phyloP scores from a whole-genome alignment of 2,113 vertebrate genomes.

The Pelmatolapia mariae region DNA sequence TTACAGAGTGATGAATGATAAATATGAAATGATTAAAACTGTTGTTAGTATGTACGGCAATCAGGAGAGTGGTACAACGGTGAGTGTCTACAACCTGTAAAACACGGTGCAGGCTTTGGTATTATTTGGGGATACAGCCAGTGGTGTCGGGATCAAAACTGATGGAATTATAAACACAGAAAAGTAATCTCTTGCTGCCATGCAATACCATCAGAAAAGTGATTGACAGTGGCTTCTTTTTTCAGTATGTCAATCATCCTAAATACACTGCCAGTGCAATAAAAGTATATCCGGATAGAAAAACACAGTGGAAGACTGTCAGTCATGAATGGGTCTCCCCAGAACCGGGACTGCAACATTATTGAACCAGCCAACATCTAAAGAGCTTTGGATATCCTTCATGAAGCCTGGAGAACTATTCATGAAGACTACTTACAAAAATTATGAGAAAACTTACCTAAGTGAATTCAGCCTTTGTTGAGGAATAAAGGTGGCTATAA shows the following conservation, averaged over 20 bases:
- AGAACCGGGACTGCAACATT: too few species aligned
- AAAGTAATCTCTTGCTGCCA: background rate
- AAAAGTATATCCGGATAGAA: background rate
- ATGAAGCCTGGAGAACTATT: too few species aligned
- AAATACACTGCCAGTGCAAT: background rate
- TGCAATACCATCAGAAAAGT: background rate
- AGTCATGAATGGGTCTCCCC: too few species aligned
- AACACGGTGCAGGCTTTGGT: background rate
- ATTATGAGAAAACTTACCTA: too few species aligned
- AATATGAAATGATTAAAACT: background rate
- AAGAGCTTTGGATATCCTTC: background rate
- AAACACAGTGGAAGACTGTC: too few species aligned
- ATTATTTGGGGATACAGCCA: background rate
- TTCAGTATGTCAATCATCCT: background rate
- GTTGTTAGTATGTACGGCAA: fast-evolving
- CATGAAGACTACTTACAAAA: too few species aligned
- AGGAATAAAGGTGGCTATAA: too few species aligned
- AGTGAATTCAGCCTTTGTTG: too few species aligned
- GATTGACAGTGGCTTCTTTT: background rate
- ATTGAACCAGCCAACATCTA: too few species aligned
- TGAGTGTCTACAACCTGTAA: background rate
- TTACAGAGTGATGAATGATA: background rate
- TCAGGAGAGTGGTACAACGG: background rate
- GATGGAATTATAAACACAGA: background rate
- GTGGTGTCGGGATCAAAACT: background rate